Percentiles rank a stretch among this genome's conserved stretches.
Conservation (phyloP, 2,113 vertebrate genomes). For the Natator depressus region DNA sequence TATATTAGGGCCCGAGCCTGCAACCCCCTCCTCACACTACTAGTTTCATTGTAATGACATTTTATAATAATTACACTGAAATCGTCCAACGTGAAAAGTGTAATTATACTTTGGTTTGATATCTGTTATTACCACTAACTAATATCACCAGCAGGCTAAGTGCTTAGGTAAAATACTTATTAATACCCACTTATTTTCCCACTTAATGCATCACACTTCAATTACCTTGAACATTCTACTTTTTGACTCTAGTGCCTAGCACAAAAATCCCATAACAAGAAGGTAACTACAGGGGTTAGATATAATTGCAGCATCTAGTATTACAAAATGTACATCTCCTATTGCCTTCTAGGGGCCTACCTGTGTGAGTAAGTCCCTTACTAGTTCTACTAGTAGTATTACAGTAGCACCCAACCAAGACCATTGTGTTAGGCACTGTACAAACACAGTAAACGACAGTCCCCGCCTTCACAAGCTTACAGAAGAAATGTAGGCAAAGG, state of each 20-base stretch:
- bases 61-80: not conserved
- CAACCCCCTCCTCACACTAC: not conserved
- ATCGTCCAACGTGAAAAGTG: not conserved
- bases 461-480: not conserved
- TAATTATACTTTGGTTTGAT: rapidly evolving
- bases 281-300: not conserved
- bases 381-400: not conserved
- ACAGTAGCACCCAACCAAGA: not conserved
- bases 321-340: not conserved
- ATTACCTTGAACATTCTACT: not conserved
- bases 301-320: not conserved
- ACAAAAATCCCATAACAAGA: not conserved
- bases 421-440: not conserved
- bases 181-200: not conserved
- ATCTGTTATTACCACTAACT: not conserved
- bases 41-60: not conserved
- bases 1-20: not conserved
- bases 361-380: not conserved
- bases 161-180: not conserved
- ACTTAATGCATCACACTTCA: not conserved
- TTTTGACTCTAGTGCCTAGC: not conserved
- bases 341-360: not conserved
- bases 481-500: not conserved
- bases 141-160: not conserved
- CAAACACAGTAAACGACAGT: not conserved